Evolutionary conservation across 2,113 vertebrate genomes (phyloP).

Genomic region (Echinops telfairi): DNA sequence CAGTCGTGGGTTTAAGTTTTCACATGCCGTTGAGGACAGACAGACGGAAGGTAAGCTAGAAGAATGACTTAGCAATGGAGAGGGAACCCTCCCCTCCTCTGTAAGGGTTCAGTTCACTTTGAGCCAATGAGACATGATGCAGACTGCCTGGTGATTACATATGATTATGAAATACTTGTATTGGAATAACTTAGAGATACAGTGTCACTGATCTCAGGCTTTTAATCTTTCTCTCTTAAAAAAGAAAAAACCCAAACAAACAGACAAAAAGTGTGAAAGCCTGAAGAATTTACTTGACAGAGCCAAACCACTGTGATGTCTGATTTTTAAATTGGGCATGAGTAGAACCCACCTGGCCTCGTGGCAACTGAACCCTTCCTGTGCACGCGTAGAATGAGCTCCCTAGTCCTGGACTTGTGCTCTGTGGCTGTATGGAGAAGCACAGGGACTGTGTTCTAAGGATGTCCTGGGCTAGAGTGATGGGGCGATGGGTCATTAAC

Average conservation of each 20-base stretch:
- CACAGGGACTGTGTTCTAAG: slow-evolving; percentile 60
- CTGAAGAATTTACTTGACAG: neutral
- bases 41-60: slow-evolving; percentile 89
- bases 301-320: neutral
- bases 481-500: slow-evolving; percentile 42
- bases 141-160: neutral
- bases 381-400: slow-evolving; percentile 72
- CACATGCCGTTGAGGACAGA: slow-evolving; percentile 87
- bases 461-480: slow-evolving; percentile 45
- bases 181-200: neutral
- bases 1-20: slow-evolving; percentile 90
- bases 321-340: slow-evolving; percentile 24
- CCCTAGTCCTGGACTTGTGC: slow-evolving; percentile 31
- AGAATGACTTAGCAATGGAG: slow-evolving; percentile 76
- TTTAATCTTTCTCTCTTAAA: neutral
- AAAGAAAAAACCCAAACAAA: neutral
- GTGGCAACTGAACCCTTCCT: slow-evolving; percentile 76
- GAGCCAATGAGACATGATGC: slow-evolving; percentile 22
- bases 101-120: slow-evolving; percentile 73
- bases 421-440: slow-evolving; percentile 77
- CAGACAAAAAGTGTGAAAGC: neutral
- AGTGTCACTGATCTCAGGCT: neutral
- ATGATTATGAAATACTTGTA: slow-evolving; percentile 27
- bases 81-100: slow-evolving; percentile 48
- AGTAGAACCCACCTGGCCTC: slow-evolving; percentile 42